These are phyloP conservation scores for Deroplatys truncata DNA, from an alignment of 2,888 invertebrate genomes.

Conservation along the genomic window DNA sequence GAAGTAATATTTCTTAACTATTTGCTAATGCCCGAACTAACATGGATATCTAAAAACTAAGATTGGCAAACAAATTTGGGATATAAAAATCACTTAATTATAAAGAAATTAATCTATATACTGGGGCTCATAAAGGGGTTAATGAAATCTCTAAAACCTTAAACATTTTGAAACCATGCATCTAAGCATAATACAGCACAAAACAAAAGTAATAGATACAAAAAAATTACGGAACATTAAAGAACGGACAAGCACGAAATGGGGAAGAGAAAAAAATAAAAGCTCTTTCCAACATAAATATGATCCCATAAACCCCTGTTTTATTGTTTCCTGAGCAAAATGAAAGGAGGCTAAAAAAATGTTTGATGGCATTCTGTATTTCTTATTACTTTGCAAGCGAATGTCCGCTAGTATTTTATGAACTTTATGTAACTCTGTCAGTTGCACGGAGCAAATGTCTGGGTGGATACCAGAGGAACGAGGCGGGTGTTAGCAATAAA, in stretches of 20 bases:
- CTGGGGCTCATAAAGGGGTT: too few species aligned
- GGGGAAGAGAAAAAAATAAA: background rate
- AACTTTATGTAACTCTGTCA: constrained; percentile 8
- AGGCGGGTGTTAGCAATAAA: background rate
- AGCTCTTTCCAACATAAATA: background rate
- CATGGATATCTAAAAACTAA: too few species aligned
- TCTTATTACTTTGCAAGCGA: background rate
- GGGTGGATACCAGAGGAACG: background rate
- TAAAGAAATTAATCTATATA: too few species aligned
- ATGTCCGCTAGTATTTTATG: background rate
- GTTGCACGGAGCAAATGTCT: background rate
- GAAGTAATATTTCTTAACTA: too few species aligned
- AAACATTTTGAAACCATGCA: background rate
- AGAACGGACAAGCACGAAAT: background rate
- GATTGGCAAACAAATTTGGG: too few species aligned
- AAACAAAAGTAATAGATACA: background rate
- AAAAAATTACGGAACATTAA: background rate
- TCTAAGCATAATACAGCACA: background rate
- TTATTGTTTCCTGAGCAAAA: background rate
- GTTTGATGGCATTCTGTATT: background rate
- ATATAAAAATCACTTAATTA: too few species aligned
- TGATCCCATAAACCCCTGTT: background rate
- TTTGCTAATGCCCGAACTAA: too few species aligned
- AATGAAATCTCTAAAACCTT: too few species aligned
- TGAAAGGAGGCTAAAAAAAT: background rate